Conservation (phyloP, 2,113 vertebrate genomes). For the Strix uralensis region DNA sequence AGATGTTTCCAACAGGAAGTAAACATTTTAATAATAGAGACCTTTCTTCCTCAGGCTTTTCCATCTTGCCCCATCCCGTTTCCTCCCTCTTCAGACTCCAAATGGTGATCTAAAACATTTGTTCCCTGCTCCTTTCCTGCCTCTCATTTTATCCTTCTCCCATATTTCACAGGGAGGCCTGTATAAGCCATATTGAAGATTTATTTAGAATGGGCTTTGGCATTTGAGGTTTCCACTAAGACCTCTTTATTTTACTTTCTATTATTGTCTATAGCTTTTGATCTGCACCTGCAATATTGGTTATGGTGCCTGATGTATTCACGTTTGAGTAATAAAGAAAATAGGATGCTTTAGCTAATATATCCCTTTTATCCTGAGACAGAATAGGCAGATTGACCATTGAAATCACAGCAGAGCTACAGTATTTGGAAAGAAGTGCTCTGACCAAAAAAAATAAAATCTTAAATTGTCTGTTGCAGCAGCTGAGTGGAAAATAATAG, state of each 20-base stretch:
- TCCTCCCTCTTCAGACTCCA: not conserved
- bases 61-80: not conserved
- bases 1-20: slow-evolving; percentile 14
- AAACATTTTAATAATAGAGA: slow-evolving; percentile 24
- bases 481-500: not conserved
- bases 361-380: not conserved
- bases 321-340: not conserved
- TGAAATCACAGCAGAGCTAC: not conserved
- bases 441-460: not conserved
- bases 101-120: not conserved
- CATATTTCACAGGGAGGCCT: not conserved
- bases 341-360: not conserved
- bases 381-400: not conserved
- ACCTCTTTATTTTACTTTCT: not conserved
- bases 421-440: not conserved
- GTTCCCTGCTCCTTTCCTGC: slow-evolving; percentile 5
- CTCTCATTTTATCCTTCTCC: not conserved
- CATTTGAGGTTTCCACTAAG: slow-evolving; percentile 6
- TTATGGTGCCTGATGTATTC: not conserved
- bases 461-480: not conserved
- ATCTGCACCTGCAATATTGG: not conserved
- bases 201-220: slow-evolving; percentile 16
- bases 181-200: not conserved
- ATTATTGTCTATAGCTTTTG: not conserved
- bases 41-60: slow-evolving; percentile 1